Base-by-base conservation (phyloP, 1,140 invertebrate genomes). In the Orius insidiosus region DNA sequence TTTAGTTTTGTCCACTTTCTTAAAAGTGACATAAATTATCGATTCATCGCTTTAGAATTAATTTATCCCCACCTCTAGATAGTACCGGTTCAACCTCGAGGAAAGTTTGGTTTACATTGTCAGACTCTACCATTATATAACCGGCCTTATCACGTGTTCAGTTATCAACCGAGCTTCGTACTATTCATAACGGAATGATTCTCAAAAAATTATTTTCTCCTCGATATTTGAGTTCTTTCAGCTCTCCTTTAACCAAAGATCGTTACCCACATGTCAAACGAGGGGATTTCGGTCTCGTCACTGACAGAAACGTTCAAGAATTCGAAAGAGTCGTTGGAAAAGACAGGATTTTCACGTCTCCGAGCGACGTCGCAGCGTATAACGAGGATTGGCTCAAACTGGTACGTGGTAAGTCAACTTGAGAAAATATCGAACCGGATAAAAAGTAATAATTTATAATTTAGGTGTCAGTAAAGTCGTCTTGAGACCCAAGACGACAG, bases 401-500 rank as follows among this genome's bases (percentile, higher is more conserved):
- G 42, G 70, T 67, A 39, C 64, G 67, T 69, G 75, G 76, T 43
- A 32, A n/a, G 35, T 36, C 35, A 36, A 11, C 9, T 15, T 11
- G 3, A 5, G 3, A 36, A 43, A 32, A 16, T 31, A 11, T 31
- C 19, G 10, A 43, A 4, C 31, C 5, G 15, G 6, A 41, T 16
- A 5, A n/a, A 31, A 24, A 43, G 16, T 11, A 30, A 11, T 10
- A 32, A 5, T 40, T 38, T 24, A 14, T 46, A 35, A 31, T 45
- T 38, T 52, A 84, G 81, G 82, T 50, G 69, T 71, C 56, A 84
- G 80, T 48, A 68, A 68, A 53, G 61, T 81, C 30, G 74, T 85
- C 0, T 54, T 85, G 34, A 80, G 80, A 59, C 94, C 94, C 1
- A 85, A 78, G 59, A 78, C 71, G 10, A 85, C 85, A 0, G 69